phyloP scores from a whole-genome alignment of 64 coral and sea anemone species.

The Platygyra sinensis region DNA sequence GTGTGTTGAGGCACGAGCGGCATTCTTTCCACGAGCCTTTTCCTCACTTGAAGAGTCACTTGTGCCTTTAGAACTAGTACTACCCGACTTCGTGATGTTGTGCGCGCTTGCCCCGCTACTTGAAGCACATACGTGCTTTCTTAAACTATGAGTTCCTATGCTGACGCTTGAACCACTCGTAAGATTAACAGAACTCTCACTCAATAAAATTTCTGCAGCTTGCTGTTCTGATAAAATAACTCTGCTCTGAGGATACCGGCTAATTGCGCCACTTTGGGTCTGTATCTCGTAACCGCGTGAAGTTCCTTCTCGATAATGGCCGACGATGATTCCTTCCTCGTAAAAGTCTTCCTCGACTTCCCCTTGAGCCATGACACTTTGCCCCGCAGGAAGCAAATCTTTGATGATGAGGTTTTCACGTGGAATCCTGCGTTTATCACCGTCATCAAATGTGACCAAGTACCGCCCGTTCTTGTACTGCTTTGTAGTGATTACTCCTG shows the following conservation, averaged over 20 bases:
- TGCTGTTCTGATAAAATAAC: conserved; percentile 73
- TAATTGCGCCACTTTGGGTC: conserved; percentile 47
- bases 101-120: background rate
- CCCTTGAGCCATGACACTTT: conserved; percentile 77
- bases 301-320: conserved; percentile 60
- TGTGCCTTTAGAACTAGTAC: conserved; percentile 61
- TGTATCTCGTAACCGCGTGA: conserved; percentile 76
- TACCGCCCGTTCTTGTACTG: conserved; percentile 68
- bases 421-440: conserved; percentile 72
- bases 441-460: conserved; percentile 78
- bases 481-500: conserved; percentile 53
- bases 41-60: conserved; percentile 43
- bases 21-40: background rate
- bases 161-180: conserved; percentile 60
- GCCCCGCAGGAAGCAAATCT: conserved; percentile 68
- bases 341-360: conserved; percentile 53
- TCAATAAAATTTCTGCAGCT: conserved; percentile 42
- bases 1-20: conserved; percentile 1
- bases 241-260: conserved; percentile 64
- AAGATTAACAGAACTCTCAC: conserved; percentile 28
- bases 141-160: conserved; percentile 27
- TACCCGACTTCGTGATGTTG: background rate
- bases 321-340: conserved; percentile 72
- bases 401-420: conserved; percentile 66
- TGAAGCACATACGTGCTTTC: background rate